Evolutionary conservation across 2,113 vertebrate species (phyloP), one percentile per base, ranked within the genome.

Genomic region (Toxostoma redivivum): DNA sequence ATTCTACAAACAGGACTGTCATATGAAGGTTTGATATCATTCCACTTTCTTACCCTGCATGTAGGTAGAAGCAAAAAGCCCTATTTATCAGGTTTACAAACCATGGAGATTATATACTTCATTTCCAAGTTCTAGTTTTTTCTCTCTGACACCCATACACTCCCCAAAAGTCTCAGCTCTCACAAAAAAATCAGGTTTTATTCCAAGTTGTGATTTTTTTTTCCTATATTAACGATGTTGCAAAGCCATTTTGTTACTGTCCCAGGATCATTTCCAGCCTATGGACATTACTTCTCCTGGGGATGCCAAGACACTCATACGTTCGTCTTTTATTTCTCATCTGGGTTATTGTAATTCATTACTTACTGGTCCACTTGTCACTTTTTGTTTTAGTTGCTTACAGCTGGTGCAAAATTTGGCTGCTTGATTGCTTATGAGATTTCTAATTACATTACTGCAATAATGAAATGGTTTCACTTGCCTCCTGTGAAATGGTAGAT

Each of bases 341-440:
- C 88, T 92, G 82, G 76, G 94, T 97, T 97, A 96, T 88, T 48
- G 51, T 86, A 95, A 97, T 97, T 97, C 95, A 96, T 97, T 96
- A 92, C 57, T 94, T 96, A 69, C 80, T 92, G 82, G 95, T 83
- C 91, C 94, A 95, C 89, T 96, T 97, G 96, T 96, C 96, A 96
- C 91, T 95, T 97, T 92, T 88, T 71, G 92, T 97, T 95, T 92
- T 90, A 89, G 86, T 79, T 95, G 80, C 88, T 94, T 96, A 65
- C 69, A 96, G 73, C 93, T 83, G 86, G 79, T 82, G 33, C 80
- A 94, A 95, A 96, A 84, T 90, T 90, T 82, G 84, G 62, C 64
- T 92, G 84, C 90, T 87, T 95, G 76, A 97, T 96, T 93, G 71
- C 89, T 96, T 76, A 94, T 81, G 94, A 83, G 72, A 81, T 96